These are phyloP conservation scores for Bujurquina vittata DNA, from an alignment of 2,113 vertebrate species.

Conservation along the genomic window DNA sequence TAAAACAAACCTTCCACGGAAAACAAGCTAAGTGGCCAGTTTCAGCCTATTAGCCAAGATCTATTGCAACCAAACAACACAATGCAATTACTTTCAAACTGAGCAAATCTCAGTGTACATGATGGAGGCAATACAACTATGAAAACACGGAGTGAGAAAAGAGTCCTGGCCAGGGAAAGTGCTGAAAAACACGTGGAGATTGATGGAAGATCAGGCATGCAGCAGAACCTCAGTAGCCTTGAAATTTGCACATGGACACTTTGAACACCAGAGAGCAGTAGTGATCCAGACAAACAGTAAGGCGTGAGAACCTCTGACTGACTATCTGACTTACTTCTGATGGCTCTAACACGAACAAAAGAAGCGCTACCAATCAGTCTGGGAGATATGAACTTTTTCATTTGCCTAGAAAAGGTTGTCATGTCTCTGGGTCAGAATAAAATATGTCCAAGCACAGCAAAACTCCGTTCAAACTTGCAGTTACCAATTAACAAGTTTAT, in stretches of 20 bases:
- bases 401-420: not conserved
- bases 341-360: not conserved
- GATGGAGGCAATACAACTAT: not conserved
- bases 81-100: not conserved
- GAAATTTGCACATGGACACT: slow-evolving; percentile 42
- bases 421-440: not conserved
- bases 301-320: slow-evolving; percentile 9
- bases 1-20: not conserved
- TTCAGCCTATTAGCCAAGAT: too few species aligned
- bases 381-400: not conserved
- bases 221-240: slow-evolving; percentile 12
- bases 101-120: not conserved
- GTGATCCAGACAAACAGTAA: slow-evolving; percentile 43
- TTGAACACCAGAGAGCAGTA: slow-evolving; percentile 74
- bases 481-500: not conserved
- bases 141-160: not conserved
- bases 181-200: not conserved
- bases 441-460: slow-evolving; percentile 7
- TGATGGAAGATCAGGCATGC: not conserved
- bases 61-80: not conserved
- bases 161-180: not conserved
- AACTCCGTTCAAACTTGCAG: slow-evolving; percentile 3
- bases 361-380: slow-evolving; percentile 36
- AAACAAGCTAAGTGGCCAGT: not conserved
- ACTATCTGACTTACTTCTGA: not conserved